Evolutionary conservation across 2,113 vertebrate species (phyloP), one percentile per base, ranked within the genome.

Genomic region (Gymnarchus niloticus): DNA sequence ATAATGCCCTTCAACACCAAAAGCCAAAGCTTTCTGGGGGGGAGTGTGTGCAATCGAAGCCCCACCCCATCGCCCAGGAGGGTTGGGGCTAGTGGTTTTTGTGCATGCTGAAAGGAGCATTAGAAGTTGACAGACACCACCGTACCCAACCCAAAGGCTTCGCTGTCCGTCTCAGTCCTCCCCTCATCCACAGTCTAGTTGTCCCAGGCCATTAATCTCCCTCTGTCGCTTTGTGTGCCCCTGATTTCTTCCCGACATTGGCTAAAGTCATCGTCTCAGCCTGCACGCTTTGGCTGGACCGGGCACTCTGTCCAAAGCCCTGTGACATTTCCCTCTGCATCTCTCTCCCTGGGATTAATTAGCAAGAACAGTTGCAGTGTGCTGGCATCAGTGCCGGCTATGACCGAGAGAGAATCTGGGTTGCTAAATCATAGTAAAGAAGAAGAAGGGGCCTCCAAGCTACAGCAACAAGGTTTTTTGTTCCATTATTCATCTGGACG

Each of bases 261-360:
- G 54, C 54, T 44, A 44, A 49, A 51, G 48, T 33, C 8, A 19
- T 44, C 81, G 52, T 56, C 52, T 77, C 65, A 33, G 83, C 48
- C 61, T n/a, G 49, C 37, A 37, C 48, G 65, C 65, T 56, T 44
- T 44, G 9, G 12, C 49, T 10, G 7, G 23, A 41, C 84, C 12
- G 46, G 61, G 12, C 84, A 54, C 69, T 44, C 61, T 85, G 84
- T 78, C 49, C 46, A 54, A 77, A 76, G 46, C n/a, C 49, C 61
- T 6, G 65, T 76, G 59, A 76, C 57, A 28, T 76, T 59, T 41
- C 52, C 21, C 49, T 25, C 83, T 46, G 17, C 73, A 52, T 85
- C 56, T 81, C 56, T 44, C 56, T 57, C 85, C 56, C 28, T 86
- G 85, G 85, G 85, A 86, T 56, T 86, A 86, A 86, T 86, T 82